These are phyloP conservation scores for Drosophila suzukii DNA, from an alignment of 1,140 invertebrate genomes.

Conservation along the genomic window DNA sequence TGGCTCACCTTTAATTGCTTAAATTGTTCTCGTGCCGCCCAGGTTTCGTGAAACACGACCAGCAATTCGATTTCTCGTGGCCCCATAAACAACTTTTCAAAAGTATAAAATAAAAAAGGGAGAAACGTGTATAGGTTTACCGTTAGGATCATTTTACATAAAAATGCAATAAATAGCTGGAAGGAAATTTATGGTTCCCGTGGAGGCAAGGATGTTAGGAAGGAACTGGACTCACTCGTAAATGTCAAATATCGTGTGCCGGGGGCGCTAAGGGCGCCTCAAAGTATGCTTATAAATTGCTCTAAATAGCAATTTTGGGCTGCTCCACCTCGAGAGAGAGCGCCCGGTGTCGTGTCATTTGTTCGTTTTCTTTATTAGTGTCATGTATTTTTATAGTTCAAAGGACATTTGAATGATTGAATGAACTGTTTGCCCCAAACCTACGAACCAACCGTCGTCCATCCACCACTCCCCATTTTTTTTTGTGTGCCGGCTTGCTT, in stretches of 20 bases:
- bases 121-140: constrained; percentile 47
- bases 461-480: background rate
- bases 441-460: background rate
- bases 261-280: constrained; percentile 48
- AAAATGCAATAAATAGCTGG: constrained; percentile 83
- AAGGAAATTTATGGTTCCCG: constrained; percentile 67
- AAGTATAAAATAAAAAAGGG: constrained; percentile 19
- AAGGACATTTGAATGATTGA: constrained; percentile 85
- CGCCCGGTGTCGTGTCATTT: constrained; percentile 76
- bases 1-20: constrained; percentile 60
- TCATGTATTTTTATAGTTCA: constrained; percentile 85
- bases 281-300: constrained; percentile 82
- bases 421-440: constrained; percentile 68
- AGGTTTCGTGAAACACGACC: constrained; percentile 11
- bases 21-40: constrained; percentile 58
- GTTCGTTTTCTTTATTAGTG: constrained; percentile 84
- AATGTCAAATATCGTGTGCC: constrained; percentile 74
- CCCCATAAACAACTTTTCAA: constrained; percentile 71
- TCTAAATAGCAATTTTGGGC: constrained; percentile 77
- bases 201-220: constrained; percentile 31
- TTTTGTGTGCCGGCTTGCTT: constrained; percentile 34
- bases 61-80: constrained; percentile 64
- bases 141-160: constrained; percentile 75
- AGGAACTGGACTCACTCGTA: constrained; percentile 56
- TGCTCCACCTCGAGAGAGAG: constrained; percentile 17